phyloP scores from a whole-genome alignment of 2,113 vertebrate species.

The Hoplias malabaricus region DNA sequence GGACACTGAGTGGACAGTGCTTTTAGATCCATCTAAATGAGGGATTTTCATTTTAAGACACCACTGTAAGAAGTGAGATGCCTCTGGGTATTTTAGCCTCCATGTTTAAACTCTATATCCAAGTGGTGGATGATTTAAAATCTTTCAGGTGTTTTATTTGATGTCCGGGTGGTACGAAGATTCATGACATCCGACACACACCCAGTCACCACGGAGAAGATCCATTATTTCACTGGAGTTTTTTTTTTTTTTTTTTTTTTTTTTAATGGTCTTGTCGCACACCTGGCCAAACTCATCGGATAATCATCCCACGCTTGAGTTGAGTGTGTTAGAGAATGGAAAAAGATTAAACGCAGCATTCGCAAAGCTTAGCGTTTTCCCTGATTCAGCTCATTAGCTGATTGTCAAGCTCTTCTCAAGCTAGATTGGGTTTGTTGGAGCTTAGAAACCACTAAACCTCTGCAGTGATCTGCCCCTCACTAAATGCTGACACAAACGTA shows the following conservation, averaged over 20 bases:
- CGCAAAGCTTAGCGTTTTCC: not conserved
- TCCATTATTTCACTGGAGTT: not conserved
- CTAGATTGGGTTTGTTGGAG: not conserved
- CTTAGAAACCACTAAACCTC: not conserved
- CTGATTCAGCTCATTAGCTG: not conserved
- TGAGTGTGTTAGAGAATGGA: not conserved
- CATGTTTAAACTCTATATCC: too few relatives aligned
- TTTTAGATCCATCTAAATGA: too few relatives aligned
- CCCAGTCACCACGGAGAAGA: too few relatives aligned
- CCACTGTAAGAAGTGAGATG: too few relatives aligned
- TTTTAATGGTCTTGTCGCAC: not conserved
- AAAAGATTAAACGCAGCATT: not conserved
- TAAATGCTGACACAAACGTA: not conserved
- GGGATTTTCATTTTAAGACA: too few relatives aligned
- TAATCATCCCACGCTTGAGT: not conserved
- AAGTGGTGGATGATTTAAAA: too few relatives aligned
- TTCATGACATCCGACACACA: too few relatives aligned
- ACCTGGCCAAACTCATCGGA: not conserved
- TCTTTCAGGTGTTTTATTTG: too few relatives aligned
- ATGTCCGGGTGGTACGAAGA: too few relatives aligned
- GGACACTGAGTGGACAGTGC: not conserved
- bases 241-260: not conserved
- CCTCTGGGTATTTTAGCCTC: too few relatives aligned
- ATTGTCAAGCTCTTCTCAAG: not conserved
- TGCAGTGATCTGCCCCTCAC: not conserved